A percentile compares a stretch with the other conserved stretches of the same genome.
Evolutionary conservation across 2,888 invertebrate species (phyloP).

Genomic region (Malachius bipustulatus): DNA sequence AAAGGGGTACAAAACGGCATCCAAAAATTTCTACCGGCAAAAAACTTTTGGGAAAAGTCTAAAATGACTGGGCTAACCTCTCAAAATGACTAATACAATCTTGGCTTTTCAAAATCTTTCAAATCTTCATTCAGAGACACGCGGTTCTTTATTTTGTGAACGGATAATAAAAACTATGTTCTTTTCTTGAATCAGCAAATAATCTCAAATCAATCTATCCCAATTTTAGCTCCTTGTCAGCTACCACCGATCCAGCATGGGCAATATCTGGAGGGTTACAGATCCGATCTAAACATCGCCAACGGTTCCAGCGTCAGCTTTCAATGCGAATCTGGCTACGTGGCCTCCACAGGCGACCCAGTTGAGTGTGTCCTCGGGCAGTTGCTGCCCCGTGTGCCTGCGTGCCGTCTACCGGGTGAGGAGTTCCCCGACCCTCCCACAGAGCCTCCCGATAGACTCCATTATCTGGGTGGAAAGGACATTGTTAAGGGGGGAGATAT

Average conservation of each 20-base stretch:
- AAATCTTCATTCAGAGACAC: no score
- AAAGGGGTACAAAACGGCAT: no score
- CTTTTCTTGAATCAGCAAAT: no score
- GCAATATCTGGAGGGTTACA: conserved; percentile 64
- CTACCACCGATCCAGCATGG: conserved; percentile 55
- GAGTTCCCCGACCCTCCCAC: conserved; percentile 18
- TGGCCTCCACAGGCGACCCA: conserved; percentile 43
- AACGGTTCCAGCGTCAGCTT: conserved; percentile 69
- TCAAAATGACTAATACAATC: no score
- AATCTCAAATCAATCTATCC: no score
- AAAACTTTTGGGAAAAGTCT: no score
- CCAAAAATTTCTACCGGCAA: no score
- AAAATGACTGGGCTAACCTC: no score
- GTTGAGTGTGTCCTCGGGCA: conserved; percentile 54
- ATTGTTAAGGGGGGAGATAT: conserved; percentile 44
- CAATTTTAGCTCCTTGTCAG: conserved; percentile 50
- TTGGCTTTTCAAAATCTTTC: no score
- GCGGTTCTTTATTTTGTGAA: no score
- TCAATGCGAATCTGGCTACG: conserved; percentile 49
- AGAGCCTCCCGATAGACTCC: conserved; percentile 26
- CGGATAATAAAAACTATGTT: no score
- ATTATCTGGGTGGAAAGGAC: conserved; percentile 36
- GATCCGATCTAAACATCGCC: conserved; percentile 67
- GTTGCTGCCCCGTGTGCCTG: conserved; percentile 45
- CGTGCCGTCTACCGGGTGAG: conserved; percentile 37